A percentile compares a stretch with the other conserved stretches of the same genome.
These are phyloP conservation scores for Cryptocephalus primarius DNA, from an alignment of 2,888 invertebrate genomes.

Conservation along the genomic window DNA sequence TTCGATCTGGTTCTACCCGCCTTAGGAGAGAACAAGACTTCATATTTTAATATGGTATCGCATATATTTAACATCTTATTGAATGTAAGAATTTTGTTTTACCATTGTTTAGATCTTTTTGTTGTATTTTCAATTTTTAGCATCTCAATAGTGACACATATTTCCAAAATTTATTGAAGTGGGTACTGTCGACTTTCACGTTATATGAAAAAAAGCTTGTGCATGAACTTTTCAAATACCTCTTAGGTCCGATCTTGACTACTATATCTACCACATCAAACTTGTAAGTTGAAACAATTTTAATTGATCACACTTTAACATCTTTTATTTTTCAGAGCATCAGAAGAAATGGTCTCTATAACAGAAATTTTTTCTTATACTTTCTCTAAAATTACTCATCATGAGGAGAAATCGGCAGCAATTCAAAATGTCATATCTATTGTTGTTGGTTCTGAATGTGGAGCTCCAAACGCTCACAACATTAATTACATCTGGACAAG, in stretches of 20 bases:
- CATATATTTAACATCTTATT: constrained; percentile 12
- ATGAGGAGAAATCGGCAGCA: constrained; percentile 10
- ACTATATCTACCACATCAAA: constrained; percentile 6
- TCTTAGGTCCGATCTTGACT: constrained; percentile 7
- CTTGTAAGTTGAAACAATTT: constrained; percentile 5
- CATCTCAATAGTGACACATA: too few relatives aligned
- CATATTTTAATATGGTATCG: constrained; percentile 10
- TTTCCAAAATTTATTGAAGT: too few relatives aligned
- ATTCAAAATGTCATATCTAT: constrained; percentile 7
- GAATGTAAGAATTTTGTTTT: constrained; percentile 9
- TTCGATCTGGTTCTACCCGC: constrained; percentile 10
- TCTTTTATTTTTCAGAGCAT: neutral
- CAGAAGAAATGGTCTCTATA: constrained; percentile 1
- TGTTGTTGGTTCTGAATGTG: constrained; percentile 5
- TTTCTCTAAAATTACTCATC: constrained; percentile 7
- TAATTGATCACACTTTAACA: neutral
- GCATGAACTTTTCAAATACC: constrained; percentile 3
- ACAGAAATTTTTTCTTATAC: constrained; percentile 5
- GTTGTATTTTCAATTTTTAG: too few relatives aligned
- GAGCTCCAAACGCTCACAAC: constrained; percentile 3
- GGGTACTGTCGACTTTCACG: constrained; percentile 7
- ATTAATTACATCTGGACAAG: constrained; percentile 16
- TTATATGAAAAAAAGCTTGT: constrained; percentile 7
- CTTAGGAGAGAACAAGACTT: constrained; percentile 3
- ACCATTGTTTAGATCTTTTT: too few relatives aligned